Percentiles rank a stretch among this genome's conserved stretches.
phyloP scores from a whole-genome alignment of 2,113 vertebrate species.

The Clinocottus analis region DNA sequence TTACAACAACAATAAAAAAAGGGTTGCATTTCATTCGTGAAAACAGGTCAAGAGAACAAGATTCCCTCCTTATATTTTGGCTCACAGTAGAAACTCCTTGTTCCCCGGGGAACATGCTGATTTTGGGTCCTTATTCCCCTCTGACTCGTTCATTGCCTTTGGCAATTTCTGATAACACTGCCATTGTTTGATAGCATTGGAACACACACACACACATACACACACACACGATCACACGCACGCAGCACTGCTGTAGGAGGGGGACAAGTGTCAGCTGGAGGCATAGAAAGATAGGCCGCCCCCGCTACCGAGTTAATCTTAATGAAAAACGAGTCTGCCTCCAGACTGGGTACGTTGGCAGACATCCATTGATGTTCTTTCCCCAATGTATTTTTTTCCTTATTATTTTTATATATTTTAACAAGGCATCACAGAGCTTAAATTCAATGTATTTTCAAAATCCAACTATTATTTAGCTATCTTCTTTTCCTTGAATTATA shows the following conservation, averaged over 20 bases:
- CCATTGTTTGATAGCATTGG: constrained; percentile 69
- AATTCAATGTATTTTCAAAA: constrained; percentile 27
- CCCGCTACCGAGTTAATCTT: constrained; percentile 78
- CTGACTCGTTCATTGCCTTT: constrained; percentile 62
- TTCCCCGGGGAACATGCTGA: constrained; percentile 59
- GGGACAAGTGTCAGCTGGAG: constrained; percentile 76
- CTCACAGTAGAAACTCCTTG: constrained; percentile 49
- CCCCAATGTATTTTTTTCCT: constrained; percentile 49
- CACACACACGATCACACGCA: constrained; percentile 33
- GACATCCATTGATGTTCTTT: constrained; percentile 71
- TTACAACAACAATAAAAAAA: constrained; percentile 8
- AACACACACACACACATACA: constrained; percentile 41
- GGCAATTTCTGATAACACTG: constrained; percentile 69
- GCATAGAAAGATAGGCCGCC: constrained; percentile 76
- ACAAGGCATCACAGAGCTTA: constrained; percentile 28
- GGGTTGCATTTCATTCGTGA: constrained; percentile 32
- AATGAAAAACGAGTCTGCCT: constrained; percentile 80
- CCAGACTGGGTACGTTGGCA: constrained; percentile 70
- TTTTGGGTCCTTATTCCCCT: constrained; percentile 67
- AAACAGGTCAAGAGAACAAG: constrained; percentile 56
- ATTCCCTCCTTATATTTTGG: constrained; percentile 50
- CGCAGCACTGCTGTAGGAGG: constrained; percentile 57
- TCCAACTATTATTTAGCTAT: constrained; percentile 5
- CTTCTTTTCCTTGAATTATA: not conserved
- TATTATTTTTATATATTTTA: constrained; percentile 25